A percentile compares a stretch with the other conserved stretches of the same genome.
These are phyloP conservation scores for Notolepis coatsorum DNA, from an alignment of 2,797 vertebrate genomes.

Conservation along the genomic window DNA sequence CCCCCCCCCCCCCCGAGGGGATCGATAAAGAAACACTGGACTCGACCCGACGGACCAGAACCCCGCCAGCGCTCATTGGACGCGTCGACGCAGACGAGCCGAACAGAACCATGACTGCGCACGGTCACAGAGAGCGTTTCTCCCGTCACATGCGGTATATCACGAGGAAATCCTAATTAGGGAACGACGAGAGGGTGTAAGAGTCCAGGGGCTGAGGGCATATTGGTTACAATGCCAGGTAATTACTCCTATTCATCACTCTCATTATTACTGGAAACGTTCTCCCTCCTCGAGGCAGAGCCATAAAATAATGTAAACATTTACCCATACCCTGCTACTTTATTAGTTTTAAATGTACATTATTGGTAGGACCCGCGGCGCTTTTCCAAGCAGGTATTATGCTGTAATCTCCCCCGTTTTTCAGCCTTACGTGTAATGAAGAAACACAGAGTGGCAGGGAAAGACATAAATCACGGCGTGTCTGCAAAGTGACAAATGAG, in stretches of 20 bases:
- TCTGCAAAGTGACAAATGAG: constrained; percentile 73
- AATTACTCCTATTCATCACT: constrained; percentile 74
- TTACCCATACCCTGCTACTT: constrained; percentile 70
- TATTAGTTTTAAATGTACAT: constrained; percentile 65
- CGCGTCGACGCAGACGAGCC: too few relatives aligned
- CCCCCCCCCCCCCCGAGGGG: too few relatives aligned
- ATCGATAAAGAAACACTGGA: too few relatives aligned
- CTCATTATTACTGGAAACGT: constrained; percentile 67
- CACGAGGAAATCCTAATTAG: constrained; percentile 47
- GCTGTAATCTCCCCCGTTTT: constrained; percentile 70
- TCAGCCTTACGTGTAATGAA: constrained; percentile 73
- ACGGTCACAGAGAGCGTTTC: neutral
- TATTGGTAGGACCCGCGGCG: constrained; percentile 60
- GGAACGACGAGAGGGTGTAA: constrained; percentile 36
- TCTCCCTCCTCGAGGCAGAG: constrained; percentile 67
- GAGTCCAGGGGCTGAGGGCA: constrained; percentile 51
- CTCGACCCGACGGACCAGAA: too few relatives aligned
- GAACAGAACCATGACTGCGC: too few relatives aligned
- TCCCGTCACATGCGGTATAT: neutral
- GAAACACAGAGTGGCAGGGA: constrained; percentile 68
- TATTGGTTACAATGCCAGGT: constrained; percentile 63
- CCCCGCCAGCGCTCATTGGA: too few relatives aligned
- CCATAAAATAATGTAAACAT: constrained; percentile 77
- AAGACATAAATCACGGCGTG: constrained; percentile 72
- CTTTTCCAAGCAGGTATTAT: constrained; percentile 71